Conservation (phyloP, 2,113 vertebrate genomes). For the Barbus barbus region DNA sequence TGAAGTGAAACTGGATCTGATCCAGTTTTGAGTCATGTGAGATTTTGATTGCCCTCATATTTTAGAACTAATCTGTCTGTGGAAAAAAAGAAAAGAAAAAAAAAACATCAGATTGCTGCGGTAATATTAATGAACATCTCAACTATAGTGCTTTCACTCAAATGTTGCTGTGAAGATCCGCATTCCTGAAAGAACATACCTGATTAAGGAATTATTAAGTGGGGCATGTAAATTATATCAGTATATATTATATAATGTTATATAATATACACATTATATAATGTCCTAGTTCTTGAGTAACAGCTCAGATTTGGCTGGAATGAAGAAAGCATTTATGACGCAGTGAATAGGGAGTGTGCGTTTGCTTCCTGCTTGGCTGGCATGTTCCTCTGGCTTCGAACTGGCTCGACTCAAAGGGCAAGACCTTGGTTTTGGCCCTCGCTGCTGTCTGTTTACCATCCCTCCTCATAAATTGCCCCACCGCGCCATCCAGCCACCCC, state of each 20-base stretch:
- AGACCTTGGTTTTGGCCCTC: conserved; percentile 22
- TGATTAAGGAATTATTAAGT: neutral
- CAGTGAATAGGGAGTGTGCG: neutral
- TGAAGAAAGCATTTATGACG: conserved; percentile 7
- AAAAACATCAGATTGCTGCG: neutral
- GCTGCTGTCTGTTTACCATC: conserved; percentile 42
- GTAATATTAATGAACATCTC: neutral
- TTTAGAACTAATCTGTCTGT: neutral
- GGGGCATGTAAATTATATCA: neutral
- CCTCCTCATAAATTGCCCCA: conserved; percentile 13
- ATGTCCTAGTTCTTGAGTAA: neutral
- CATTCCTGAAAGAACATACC: neutral
- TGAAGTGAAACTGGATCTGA: conserved; percentile 32
- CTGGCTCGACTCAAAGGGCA: conserved; percentile 45
- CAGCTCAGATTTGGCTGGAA: neutral
- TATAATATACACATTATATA: neutral
- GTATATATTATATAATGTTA: neutral
- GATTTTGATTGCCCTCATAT: neutral
- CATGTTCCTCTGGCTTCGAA: neutral
- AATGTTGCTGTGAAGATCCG: neutral
- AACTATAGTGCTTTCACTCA: neutral
- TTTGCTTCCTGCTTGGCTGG: conserved; percentile 32
- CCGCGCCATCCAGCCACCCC: conserved; percentile 31
- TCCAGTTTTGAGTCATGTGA: conserved; percentile 27
- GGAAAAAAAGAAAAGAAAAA: neutral